Percentiles rank a stretch among this genome's conserved stretches.
phyloP scores from a whole-genome alignment of 2,888 invertebrate genomes.

The Congeria kusceri region DNA sequence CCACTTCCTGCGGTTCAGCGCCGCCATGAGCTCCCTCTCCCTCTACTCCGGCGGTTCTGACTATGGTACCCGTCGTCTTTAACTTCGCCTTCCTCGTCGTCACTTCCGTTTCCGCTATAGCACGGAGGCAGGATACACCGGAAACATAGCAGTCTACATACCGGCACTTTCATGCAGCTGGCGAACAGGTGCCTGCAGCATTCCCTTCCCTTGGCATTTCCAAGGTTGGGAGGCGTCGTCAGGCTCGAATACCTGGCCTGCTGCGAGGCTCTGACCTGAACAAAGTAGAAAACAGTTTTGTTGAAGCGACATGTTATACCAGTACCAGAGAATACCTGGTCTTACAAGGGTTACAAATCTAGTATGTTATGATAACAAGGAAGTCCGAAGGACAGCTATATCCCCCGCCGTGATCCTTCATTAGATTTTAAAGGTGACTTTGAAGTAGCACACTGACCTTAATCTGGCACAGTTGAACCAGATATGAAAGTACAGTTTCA shows the following conservation, averaged over 20 bases:
- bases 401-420: too few relatives aligned
- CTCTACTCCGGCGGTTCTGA: slow-evolving; percentile 56
- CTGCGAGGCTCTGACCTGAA: slow-evolving; percentile 60
- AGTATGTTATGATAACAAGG: too few relatives aligned
- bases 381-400: too few relatives aligned
- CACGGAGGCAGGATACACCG: slow-evolving; percentile 60
- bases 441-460: too few relatives aligned
- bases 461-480: too few relatives aligned
- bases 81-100: slow-evolving; percentile 47
- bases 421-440: too few relatives aligned
- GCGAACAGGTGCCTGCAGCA: slow-evolving; percentile 58
- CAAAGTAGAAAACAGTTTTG: background rate
- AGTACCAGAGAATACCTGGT: too few relatives aligned
- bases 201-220: slow-evolving; percentile 57
- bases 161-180: slow-evolving; percentile 57
- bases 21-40: slow-evolving; percentile 32
- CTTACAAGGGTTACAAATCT: too few relatives aligned
- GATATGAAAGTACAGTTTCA: too few relatives aligned
- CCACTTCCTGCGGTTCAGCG: slow-evolving; percentile 31
- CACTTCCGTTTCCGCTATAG: slow-evolving; percentile 55
- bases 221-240: slow-evolving; percentile 46
- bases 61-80: slow-evolving; percentile 63
- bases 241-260: slow-evolving; percentile 55
- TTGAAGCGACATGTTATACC: too few relatives aligned
- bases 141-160: slow-evolving; percentile 60